Evolutionary conservation across 2,113 vertebrate genomes (phyloP), one percentile per base, ranked within the genome.

Genomic region (Chrysemys picta): DNA sequence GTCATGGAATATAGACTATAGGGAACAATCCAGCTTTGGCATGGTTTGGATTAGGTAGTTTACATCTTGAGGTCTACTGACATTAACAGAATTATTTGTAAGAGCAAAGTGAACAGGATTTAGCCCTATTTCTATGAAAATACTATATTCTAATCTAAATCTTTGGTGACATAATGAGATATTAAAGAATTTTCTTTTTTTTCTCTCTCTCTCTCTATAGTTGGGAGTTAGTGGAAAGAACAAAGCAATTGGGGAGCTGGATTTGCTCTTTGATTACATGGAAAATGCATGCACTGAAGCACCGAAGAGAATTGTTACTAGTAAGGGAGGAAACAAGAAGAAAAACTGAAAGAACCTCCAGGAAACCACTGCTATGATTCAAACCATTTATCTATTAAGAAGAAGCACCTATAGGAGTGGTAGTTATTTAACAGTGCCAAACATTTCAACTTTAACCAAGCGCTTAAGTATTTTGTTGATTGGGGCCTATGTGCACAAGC

Each of bases 241-340:
- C 93, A 99, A 99, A 98, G 98, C 97, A 42, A 92, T 99, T 1
- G 98, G 99, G 84, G 99, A 99, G 81, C 88, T 99, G 82, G 95
- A 98, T 95, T 97, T 99, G 87, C 98, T 99, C 25, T 98, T 98
- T 82, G 96, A 97, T n/a, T 85, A 56, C 57, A 29, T 97, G 92
- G 93, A 57, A 95, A 75, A 94, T 24, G 87, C 89, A 72, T 98
- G 98, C 10, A 49, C 91, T 54, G 95, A 93, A 92, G 42, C 27
- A 5, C 85, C 80, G 13, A 97, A 94, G 85, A 93, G 10, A 59
- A 72, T 5, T 14, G 59, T 62, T 8, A 90, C 3, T 9, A 35
- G 1, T 22, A 42, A 84, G 25, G 83, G 75, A 90, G 89, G 83
- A 50, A 93, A 54, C 62, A 96, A 91, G 91, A 96, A 81, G 94